A percentile compares a stretch with the other conserved stretches of the same genome.
Conservation (phyloP, 2,797 vertebrate species). For the Chloroceryle inda region DNA sequence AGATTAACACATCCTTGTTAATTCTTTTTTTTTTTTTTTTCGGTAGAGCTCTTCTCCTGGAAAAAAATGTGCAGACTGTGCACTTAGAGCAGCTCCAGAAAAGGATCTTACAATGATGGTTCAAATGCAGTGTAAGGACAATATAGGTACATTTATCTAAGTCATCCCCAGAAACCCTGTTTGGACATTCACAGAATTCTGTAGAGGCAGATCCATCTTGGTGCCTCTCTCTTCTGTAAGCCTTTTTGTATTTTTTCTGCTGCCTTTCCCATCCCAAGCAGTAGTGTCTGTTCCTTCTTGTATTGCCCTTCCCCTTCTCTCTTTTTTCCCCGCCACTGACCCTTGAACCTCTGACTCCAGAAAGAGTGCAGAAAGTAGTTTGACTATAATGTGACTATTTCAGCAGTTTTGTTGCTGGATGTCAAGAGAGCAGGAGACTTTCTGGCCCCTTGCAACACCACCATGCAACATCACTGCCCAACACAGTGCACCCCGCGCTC, state of each 20-base stretch:
- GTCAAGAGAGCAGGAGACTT: neutral
- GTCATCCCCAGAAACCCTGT: neutral
- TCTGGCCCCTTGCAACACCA: neutral
- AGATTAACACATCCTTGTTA: neutral
- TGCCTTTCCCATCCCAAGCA: neutral
- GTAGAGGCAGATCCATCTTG: neutral
- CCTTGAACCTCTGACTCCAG: neutral
- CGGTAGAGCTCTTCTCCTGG: neutral
- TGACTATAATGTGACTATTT: neutral
- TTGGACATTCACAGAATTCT: neutral
- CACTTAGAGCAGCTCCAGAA: neutral
- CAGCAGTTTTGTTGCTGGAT: neutral
- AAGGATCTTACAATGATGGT: neutral
- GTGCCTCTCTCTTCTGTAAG: neutral
- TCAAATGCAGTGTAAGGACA: neutral
- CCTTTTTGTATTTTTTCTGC: neutral
- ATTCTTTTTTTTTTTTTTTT: neutral
- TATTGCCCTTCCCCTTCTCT: neutral
- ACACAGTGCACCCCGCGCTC: neutral
- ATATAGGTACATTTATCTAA: neutral
- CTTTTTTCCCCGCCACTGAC: neutral
- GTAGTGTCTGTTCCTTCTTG: neutral
- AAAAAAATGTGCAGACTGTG: neutral
- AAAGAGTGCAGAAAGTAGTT: neutral
- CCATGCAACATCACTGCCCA: accelerated